Evolutionary conservation across 1,140 invertebrate genomes (phyloP).

Genomic region (Venustaconcha ellipsiformis): DNA sequence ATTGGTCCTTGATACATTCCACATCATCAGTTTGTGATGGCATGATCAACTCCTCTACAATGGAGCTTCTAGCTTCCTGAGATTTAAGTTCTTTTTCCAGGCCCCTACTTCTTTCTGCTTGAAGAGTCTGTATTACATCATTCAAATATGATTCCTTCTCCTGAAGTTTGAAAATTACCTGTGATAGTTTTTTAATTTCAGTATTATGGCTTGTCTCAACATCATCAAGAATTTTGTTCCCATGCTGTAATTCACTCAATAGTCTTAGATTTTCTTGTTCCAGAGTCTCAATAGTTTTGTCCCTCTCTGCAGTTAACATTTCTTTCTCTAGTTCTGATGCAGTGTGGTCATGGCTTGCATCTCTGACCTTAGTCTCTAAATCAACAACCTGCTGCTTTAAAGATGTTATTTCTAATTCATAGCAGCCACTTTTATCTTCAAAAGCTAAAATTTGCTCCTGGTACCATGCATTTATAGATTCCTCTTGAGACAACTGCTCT

Average conservation of each 20-base stretch:
- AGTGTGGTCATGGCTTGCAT: neutral
- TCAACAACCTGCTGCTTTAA: conserved; percentile 29
- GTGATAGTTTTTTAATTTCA: neutral
- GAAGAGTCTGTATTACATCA: too few relatives aligned
- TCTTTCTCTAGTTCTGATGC: conserved; percentile 1
- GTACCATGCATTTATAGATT: conserved; percentile 15
- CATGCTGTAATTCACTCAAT: conserved; percentile 10
- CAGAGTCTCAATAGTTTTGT: conserved; percentile 7
- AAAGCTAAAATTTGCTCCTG: conserved; percentile 22
- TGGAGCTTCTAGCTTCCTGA: too few relatives aligned
- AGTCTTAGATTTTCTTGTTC: conserved; percentile 10
- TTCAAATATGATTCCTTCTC: too few relatives aligned
- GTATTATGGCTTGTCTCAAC: neutral
- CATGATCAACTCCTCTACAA: too few relatives aligned
- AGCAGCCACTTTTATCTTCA: conserved; percentile 16
- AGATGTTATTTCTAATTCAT: conserved; percentile 21
- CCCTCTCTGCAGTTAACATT: neutral
- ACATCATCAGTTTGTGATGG: too few relatives aligned
- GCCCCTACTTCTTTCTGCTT: too few relatives aligned
- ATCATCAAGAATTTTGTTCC: conserved; percentile 1
- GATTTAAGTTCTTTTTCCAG: too few relatives aligned
- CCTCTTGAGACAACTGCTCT: conserved; percentile 19
- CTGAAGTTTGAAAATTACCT: too few relatives aligned
- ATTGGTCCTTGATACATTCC: too few relatives aligned
- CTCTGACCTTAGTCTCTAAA: conserved; percentile 2